Evolutionary conservation across 2,113 vertebrate genomes (phyloP).

Genomic region (Heteronetta atricapilla): DNA sequence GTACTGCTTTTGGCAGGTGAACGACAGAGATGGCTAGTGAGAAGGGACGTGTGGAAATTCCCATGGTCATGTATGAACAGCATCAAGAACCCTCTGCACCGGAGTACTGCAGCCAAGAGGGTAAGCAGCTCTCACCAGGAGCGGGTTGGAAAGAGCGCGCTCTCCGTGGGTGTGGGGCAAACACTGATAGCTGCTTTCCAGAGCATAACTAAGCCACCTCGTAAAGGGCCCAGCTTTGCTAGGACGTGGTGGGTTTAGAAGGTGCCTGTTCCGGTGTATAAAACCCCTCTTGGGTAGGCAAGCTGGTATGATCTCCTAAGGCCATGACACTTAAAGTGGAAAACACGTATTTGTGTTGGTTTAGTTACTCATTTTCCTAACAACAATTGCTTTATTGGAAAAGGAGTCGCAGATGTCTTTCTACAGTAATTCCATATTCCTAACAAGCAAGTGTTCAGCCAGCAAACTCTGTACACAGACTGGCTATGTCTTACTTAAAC

Average conservation of each 20-base stretch:
- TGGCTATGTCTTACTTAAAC: background rate
- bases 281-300: background rate
- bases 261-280: accelerated
- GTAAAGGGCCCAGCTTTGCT: background rate
- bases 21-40: background rate
- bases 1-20: background rate
- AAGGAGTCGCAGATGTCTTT: background rate
- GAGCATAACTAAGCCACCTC: background rate
- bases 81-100: background rate
- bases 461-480: accelerated
- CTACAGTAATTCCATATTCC: background rate
- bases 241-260: background rate
- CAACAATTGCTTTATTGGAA: background rate
- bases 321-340: background rate
- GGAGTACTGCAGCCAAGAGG: background rate
- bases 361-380: background rate
- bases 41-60: background rate
- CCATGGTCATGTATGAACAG: background rate
- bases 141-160: background rate
- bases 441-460: background rate
- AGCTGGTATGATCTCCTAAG: background rate
- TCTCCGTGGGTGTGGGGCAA: accelerated
- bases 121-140: background rate
- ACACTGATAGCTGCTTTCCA: accelerated
- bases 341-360: background rate